phyloP scores from a whole-genome alignment of 2,113 vertebrate species.

The Cairina moschata region DNA sequence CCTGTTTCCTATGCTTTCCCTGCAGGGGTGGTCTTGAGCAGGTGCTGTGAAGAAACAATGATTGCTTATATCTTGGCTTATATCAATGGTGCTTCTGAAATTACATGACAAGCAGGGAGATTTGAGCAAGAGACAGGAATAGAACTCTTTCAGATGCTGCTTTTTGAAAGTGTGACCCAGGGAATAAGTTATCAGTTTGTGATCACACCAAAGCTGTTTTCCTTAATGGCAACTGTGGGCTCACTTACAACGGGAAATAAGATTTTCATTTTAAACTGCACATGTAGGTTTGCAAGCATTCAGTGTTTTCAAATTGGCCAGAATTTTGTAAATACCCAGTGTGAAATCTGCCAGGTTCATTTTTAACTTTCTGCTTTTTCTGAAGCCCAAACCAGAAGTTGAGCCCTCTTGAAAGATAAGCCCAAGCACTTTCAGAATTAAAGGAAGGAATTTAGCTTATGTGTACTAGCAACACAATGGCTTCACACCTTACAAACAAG shows the following conservation, averaged over 20 bases:
- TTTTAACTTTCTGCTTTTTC: neutral
- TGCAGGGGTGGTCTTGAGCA: neutral
- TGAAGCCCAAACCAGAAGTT: neutral
- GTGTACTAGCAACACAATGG: accelerated
- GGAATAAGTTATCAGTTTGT: neutral
- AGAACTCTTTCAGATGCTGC: slow-evolving; percentile 18
- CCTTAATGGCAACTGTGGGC: neutral
- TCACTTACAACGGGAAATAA: neutral
- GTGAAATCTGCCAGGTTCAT: neutral
- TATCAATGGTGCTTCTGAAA: slow-evolving; percentile 61
- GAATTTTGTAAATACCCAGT: neutral
- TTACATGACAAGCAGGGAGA: slow-evolving; percentile 50
- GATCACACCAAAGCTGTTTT: neutral
- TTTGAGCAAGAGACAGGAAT: slow-evolving; percentile 40
- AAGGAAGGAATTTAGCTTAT: neutral
- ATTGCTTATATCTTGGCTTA: neutral
- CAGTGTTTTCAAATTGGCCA: neutral
- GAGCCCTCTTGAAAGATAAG: neutral
- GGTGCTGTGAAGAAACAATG: neutral
- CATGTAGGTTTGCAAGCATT: neutral
- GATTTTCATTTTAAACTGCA: neutral
- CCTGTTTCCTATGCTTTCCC: neutral
- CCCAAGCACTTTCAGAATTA: neutral
- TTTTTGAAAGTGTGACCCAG: neutral
- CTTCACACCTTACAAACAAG: neutral